Base-by-base conservation (phyloP, 1,140 invertebrate genomes). In the Cherax destructor region DNA sequence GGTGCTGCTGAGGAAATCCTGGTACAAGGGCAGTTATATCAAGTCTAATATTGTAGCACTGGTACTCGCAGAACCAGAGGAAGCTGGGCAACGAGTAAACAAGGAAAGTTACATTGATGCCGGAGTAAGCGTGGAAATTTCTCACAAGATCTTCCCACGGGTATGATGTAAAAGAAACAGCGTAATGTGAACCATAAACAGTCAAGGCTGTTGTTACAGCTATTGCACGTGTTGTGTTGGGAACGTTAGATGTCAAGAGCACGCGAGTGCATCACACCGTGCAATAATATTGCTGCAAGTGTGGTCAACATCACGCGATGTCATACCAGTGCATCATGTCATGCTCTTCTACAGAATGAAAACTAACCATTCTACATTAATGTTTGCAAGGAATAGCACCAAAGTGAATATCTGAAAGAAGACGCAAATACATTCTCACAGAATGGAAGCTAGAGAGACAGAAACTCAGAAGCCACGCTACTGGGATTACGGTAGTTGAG, bases 401-500 rank as follows among this genome's bases (percentile, higher is more conserved):
- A 9, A 56, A 56, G 52, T 5, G 9, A 56, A 5, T 56, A 56
- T 0, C 30, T 41, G 30, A 56, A 10, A 56, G 52, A 5, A 10
- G 52, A 10, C 13, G 52, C 13, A 41, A 79, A 47, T 41, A 47
- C 9, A 30, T 21, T n/a, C 30, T 41, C 13, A 4, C 52, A 56
- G 6, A 56, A 56, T 56, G 13, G 77, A 72, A 10, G 61, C 21
- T 30, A 56, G 72, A 41, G 30, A 24, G 69, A 65, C 65, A 83
- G 52, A 72, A 74, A 83, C 69, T 47, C 87, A 83, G 87, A 56
- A 89, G 87, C 87, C 69, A 0, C 52, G 87, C 87, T 89, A 89
- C 87, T 65, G 87, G 87, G 87, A 65, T 89, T 89, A 89, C 87
- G 87, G 88, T 91, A 91, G 88, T 91, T 91, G 83, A 85, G 81